Percentiles rank a stretch among this genome's conserved stretches.
Evolutionary conservation across 2,797 vertebrate genomes (phyloP).

Genomic region (Sardinella longiceps): DNA sequence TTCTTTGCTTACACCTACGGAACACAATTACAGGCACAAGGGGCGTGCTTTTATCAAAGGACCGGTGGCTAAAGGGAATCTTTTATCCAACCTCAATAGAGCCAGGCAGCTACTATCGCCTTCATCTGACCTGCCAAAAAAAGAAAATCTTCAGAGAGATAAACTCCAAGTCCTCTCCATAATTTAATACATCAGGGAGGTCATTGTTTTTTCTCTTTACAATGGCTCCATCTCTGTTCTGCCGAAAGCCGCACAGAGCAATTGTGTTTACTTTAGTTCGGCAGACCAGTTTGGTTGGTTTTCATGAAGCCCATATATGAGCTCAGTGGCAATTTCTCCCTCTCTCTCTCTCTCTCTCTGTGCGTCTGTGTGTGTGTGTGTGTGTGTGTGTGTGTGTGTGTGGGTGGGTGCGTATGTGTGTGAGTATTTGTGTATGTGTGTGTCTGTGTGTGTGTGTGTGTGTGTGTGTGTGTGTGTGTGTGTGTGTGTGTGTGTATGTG

Average conservation of each 20-base stretch:
- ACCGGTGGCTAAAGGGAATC: not conserved
- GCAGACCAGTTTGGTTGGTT: conserved; percentile 4
- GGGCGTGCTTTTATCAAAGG: not conserved
- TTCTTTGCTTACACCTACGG: not conserved
- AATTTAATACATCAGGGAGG: conserved; percentile 18
- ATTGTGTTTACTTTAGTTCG: conserved; percentile 14
- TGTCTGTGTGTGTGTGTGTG: not conserved
- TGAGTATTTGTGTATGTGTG: not conserved
- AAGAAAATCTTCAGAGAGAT: conserved; percentile 14
- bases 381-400: not conserved
- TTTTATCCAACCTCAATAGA: not conserved
- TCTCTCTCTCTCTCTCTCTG: too few species aligned
- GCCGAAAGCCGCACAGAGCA: not conserved
- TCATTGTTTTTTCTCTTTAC: conserved; percentile 14
- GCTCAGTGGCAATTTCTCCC: too few species aligned
- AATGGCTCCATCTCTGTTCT: conserved; percentile 13
- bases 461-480: not conserved
- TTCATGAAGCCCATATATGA: not conserved
- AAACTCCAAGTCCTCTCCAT: conserved; percentile 18
- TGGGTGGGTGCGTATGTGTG: too few species aligned
- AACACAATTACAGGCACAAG: not conserved
- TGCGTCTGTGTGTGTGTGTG: not conserved
- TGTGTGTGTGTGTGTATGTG: too few species aligned
- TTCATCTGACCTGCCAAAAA: not conserved
- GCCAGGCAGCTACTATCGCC: not conserved